Conservation (phyloP, 2,888 invertebrate species). For the Galerucella calmariensis region DNA sequence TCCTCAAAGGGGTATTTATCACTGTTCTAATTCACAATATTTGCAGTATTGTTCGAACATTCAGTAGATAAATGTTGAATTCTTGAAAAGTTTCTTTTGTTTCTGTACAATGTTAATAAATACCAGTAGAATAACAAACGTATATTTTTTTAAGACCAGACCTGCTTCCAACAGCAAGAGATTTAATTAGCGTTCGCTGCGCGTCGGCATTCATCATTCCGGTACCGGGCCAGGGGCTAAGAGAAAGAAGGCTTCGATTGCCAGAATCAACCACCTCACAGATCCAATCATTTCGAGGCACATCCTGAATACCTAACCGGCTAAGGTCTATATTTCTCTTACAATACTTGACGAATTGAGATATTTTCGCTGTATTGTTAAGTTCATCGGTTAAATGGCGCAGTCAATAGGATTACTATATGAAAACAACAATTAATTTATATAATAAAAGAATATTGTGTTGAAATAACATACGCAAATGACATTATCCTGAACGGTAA, state of each 20-base stretch:
- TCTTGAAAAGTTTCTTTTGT: too few species aligned
- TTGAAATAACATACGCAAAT: conserved; percentile 37
- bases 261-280: conserved; percentile 41
- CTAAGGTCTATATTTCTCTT: conserved; percentile 4
- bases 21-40: too few species aligned
- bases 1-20: too few species aligned
- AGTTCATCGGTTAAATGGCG: background rate
- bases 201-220: conserved; percentile 53
- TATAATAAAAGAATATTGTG: conserved; percentile 37
- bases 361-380: background rate
- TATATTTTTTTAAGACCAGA: background rate
- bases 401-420: background rate
- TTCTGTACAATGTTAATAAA: too few species aligned
- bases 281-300: conserved; percentile 26
- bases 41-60: too few species aligned
- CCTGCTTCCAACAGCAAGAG: conserved; percentile 44
- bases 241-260: conserved; percentile 43
- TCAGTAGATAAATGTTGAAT: background rate
- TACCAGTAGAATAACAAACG: background rate
- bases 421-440: background rate
- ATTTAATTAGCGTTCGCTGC: conserved; percentile 54
- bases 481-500: background rate
- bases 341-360: background rate
- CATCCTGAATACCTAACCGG: conserved; percentile 17
- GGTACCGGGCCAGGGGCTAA: conserved; percentile 28